Percentiles rank a stretch among this genome's conserved stretches.
phyloP scores from a whole-genome alignment of 2,113 vertebrate species.

The Leptobrachium leishanense region DNA sequence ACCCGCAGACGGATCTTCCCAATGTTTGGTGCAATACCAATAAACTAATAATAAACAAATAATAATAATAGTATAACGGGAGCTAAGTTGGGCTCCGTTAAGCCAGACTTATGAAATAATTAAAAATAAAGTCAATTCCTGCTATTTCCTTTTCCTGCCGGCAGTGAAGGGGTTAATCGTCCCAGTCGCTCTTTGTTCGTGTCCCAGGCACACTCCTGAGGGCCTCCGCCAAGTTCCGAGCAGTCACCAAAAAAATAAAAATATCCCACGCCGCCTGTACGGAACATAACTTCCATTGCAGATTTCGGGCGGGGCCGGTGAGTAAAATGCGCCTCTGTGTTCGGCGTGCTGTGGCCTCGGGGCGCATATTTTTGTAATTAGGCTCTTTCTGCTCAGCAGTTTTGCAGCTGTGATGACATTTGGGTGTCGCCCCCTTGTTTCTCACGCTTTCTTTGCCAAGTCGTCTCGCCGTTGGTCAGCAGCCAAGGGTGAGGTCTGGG shows the following conservation, averaged over 20 bases:
- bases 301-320: constrained; percentile 59
- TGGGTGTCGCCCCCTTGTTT: constrained; percentile 86
- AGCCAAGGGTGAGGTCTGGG: constrained; percentile 76
- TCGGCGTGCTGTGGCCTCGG: constrained; percentile 73
- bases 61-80: too few species aligned
- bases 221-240: constrained; percentile 52
- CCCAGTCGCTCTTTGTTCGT: constrained; percentile 41
- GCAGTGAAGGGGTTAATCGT: constrained; percentile 28
- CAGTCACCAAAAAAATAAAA: constrained; percentile 52
- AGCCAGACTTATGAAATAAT: too few species aligned
- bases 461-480: constrained; percentile 67
- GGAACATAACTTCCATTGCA: constrained; percentile 60
- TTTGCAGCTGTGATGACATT: constrained; percentile 92
- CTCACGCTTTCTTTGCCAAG: constrained; percentile 85
- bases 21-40: too few species aligned
- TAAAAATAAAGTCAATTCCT: background rate
- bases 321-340: constrained; percentile 76
- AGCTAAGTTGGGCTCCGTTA: too few species aligned
- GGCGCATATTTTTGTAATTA: constrained; percentile 90
- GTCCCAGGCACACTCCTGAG: constrained; percentile 48
- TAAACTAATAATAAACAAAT: too few species aligned
- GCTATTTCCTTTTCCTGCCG: background rate
- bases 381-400: constrained; percentile 83
- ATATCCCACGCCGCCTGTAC: constrained; percentile 62
- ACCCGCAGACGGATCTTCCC: too few species aligned